Evolutionary conservation across 2,797 vertebrate species (phyloP).

Genomic region (Peromyscus eremicus): DNA sequence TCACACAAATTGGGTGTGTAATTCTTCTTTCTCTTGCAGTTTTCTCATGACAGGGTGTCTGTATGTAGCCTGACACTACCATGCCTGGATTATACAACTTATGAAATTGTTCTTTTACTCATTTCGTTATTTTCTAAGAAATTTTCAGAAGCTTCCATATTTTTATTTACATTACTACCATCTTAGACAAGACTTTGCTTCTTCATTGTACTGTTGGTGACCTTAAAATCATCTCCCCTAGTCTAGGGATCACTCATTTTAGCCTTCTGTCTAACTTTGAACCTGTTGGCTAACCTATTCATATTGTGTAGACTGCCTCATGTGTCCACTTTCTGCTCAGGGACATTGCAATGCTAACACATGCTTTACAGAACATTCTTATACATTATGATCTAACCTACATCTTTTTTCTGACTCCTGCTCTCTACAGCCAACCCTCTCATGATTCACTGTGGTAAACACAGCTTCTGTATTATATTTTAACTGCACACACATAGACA

Average conservation of each 20-base stretch:
- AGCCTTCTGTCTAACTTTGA: neutral
- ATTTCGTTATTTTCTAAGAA: constrained; percentile 39
- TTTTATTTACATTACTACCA: neutral
- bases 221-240: neutral
- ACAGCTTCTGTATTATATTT: neutral
- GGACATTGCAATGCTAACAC: neutral
- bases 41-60: neutral
- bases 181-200: neutral
- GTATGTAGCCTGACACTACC: neutral
- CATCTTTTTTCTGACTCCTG: neutral
- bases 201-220: neutral
- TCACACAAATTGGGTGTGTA: neutral
- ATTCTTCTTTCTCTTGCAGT: neutral
- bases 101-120: constrained; percentile 13
- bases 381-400: neutral
- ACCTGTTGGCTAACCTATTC: neutral
- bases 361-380: neutral
- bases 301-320: neutral
- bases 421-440: neutral
- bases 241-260: neutral
- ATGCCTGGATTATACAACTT: neutral
- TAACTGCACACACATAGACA: neutral
- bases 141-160: neutral
- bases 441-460: neutral
- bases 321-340: neutral